Percentiles rank a stretch among this genome's conserved stretches.
These are phyloP conservation scores for Brachionus sp. DNA, from an alignment of 1,140 invertebrate species.

Conservation along the genomic window DNA sequence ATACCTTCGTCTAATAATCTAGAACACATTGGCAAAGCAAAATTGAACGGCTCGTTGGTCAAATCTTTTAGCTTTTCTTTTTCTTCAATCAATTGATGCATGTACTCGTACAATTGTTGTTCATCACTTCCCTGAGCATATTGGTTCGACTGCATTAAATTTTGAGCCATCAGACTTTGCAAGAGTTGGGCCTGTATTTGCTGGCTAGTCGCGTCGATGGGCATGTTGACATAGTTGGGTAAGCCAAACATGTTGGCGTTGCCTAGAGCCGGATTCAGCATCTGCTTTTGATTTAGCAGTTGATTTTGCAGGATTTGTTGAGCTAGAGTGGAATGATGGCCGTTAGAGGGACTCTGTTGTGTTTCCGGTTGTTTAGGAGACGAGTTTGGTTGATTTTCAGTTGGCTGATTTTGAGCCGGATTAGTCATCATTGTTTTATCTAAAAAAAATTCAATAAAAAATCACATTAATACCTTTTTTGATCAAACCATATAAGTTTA, in stretches of 20 bases:
- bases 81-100: slow-evolving; percentile 43
- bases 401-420: not conserved
- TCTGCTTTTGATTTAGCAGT: not conserved
- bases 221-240: not conserved
- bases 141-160: not conserved
- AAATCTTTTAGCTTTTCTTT: slow-evolving; percentile 45
- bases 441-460: not conserved
- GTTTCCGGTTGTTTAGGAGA: not conserved
- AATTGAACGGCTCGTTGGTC: slow-evolving; percentile 29
- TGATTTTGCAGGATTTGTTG: not conserved
- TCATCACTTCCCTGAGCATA: not conserved
- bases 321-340: not conserved
- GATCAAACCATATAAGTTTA: not conserved
- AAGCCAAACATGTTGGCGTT: not conserved
- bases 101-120: slow-evolving; percentile 16
- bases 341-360: not conserved
- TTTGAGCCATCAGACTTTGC: not conserved
- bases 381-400: not conserved
- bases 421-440: not conserved
- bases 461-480: not conserved
- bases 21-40: slow-evolving; percentile 10
- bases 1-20: slow-evolving; percentile 39
- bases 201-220: not conserved
- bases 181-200: not conserved
- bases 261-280: not conserved